Base-by-base conservation (phyloP, 2,888 invertebrate species). In the Acholoe squamosa region DNA sequence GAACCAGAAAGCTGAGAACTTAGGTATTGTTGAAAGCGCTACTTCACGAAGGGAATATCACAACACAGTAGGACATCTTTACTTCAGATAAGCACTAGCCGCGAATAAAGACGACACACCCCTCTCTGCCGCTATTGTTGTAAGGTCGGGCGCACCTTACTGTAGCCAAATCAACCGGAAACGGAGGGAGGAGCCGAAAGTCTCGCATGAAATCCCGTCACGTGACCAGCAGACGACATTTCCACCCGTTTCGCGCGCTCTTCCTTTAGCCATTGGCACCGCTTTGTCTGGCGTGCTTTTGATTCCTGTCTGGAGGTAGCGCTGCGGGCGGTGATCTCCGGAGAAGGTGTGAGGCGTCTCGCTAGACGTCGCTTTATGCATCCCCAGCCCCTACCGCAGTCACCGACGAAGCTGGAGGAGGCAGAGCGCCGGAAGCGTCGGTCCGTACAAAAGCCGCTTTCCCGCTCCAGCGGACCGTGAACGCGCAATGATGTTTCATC, bases 401-500 rank as follows among this genome's bases (percentile, higher is more conserved):
- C 61, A 5, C 61, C 61, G n/a, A 22, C 25, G n/a, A 5, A 22
- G n/a, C 61, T 61, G 61, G 61, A 76, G n/a, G 71, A 22, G 28
- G 71, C 25, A 71, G 71, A 22, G 71, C 28, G 71, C 71, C 52
- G 86, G 86, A 86, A 56, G 86, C 86, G 86, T 54, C 86, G 56
- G 86, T 86, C 86, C 86, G 86, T 86, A 86, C 86, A 86, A 86
- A 86, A 86, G 86, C 86, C 86, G 86, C 86, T 86, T 86, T 86
- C 54, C 54, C 33, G 86, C 54, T 86, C 86, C 86, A 86, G 1
- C 54, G 86, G 56, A 52, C 86, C 86, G 86, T 56, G 86, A 86
- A n/a, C 28, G 56, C 56, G 86, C 54, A 86, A 86, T 86, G 86
- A 86, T 54, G 86, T 86, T 86, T 86, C 86, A 54, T 28, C 86